These are phyloP conservation scores for Montipora cactus DNA, from an alignment of 64 coral and sea anemone genomes.

Conservation along the genomic window DNA sequence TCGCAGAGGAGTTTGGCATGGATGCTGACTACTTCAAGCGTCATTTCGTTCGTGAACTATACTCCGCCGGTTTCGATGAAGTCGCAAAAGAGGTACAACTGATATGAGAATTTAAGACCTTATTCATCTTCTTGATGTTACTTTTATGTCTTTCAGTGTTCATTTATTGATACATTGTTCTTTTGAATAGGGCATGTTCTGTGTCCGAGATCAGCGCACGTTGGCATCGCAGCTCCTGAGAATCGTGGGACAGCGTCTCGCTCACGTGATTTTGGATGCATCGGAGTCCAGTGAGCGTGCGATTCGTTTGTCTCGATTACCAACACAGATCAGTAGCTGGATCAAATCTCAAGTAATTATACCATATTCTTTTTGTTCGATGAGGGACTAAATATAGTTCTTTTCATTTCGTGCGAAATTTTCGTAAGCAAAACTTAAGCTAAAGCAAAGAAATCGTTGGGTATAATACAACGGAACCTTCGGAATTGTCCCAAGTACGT, in stretches of 20 bases:
- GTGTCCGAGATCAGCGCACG: slow-evolving; percentile 76
- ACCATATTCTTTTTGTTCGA: neutral
- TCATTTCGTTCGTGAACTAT: slow-evolving; percentile 85
- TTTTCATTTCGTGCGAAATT: too few relatives aligned
- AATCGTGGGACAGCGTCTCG: slow-evolving; percentile 94
- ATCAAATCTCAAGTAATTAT: slow-evolving; percentile 87
- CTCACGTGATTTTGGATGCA: slow-evolving; percentile 70
- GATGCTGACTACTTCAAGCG: slow-evolving; percentile 72
- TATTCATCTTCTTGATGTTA: too few relatives aligned
- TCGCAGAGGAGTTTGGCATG: slow-evolving; percentile 84
- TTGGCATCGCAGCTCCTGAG: slow-evolving; percentile 64
- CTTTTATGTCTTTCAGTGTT: too few relatives aligned
- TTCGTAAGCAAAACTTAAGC: too few relatives aligned
- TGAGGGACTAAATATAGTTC: neutral
- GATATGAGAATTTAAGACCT: neutral
- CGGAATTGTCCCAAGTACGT: too few relatives aligned
- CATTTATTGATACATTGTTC: neutral
- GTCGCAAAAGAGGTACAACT: slow-evolving; percentile 76
- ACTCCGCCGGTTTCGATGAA: slow-evolving; percentile 74
- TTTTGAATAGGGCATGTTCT: slow-evolving; percentile 73
- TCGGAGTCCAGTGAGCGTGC: slow-evolving; percentile 88
- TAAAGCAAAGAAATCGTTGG: too few relatives aligned
- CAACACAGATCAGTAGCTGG: slow-evolving; percentile 93
- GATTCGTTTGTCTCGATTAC: slow-evolving; percentile 80
- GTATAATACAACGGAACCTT: too few relatives aligned